A percentile compares a stretch with the other conserved stretches of the same genome.
phyloP scores from a whole-genome alignment of 2,888 invertebrate species.

The Stramonita haemastoma region DNA sequence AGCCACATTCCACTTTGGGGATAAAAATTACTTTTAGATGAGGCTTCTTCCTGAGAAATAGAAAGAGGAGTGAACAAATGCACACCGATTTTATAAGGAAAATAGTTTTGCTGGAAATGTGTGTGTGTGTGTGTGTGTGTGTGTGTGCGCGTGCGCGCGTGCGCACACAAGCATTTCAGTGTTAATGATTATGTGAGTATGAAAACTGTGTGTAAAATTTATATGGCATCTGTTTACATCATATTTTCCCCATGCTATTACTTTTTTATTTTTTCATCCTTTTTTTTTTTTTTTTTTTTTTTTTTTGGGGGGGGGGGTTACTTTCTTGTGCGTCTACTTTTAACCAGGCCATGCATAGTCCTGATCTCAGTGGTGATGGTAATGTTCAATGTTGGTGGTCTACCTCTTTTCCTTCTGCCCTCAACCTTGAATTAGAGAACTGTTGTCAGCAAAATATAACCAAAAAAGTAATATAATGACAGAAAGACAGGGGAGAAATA shows the following conservation, averaged over 20 bases:
- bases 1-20: too few species aligned
- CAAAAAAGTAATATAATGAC: too few species aligned
- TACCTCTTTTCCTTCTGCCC: too few species aligned
- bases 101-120: background rate
- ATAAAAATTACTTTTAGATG: too few species aligned
- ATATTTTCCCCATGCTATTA: background rate
- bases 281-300: background rate
- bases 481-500: background rate
- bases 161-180: background rate
- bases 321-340: background rate
- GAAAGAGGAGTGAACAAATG: too few species aligned
- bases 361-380: too few species aligned
- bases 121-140: background rate
- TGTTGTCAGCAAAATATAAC: too few species aligned
- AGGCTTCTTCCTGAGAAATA: too few species aligned
- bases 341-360: background rate
- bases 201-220: background rate
- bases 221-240: background rate
- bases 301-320: background rate
- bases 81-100: too few species aligned
- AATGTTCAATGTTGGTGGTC: too few species aligned
- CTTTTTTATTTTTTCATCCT: background rate
- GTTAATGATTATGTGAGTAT: background rate
- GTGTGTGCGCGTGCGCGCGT: background rate
- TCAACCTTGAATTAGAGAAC: too few species aligned